Base-by-base conservation (phyloP, 2,888 invertebrate species). In the Tortrix viridana region DNA sequence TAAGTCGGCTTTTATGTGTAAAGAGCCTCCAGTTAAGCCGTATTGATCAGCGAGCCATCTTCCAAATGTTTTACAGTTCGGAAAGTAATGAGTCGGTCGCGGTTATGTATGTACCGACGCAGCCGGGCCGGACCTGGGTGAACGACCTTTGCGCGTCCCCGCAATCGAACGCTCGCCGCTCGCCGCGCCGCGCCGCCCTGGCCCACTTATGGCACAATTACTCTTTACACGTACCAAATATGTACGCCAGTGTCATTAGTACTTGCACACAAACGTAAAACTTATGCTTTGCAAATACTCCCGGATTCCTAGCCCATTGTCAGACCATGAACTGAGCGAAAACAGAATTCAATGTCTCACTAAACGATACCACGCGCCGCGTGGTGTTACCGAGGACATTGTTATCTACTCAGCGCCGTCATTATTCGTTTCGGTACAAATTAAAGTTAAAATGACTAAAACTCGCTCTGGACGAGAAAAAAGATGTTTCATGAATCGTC, bases 61-160 rank as follows among this genome's bases (percentile, higher is more conserved):
- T 71, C 64, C 41, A 52, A 66, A 66, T 56, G 66, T 62, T 68
- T 61, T 50, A 65, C 67, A 61, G 49, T 65, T 59, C 63, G 62
- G 60, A 65, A 69, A 67, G 65, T 68, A 67, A 69, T 64, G 57
- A 65, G 63, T 61, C 60, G 37, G 52, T 46, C 57, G 62, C 57
- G 57, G 57, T 57, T 57, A 47, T 63, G 52, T 57, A 60, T 23
- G 44, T 44, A 60, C 73, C 75, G 74, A 76, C 74, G 75, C 66
- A 64, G 71, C 72, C 74, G 75, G 77, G 68, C 69, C 65, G 69
- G 69, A 71, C 60, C 81, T 82, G 82, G 88, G 88, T 89, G 81
- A 87, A 88, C 82, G 85, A 85, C 88, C 89, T 76, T 69, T 80
- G 85, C 87, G 88, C 89, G 88, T 88, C 88, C 84, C 84, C 81